Conservation (phyloP, 2,888 invertebrate species). For the Nephrotoma flavescens region DNA sequence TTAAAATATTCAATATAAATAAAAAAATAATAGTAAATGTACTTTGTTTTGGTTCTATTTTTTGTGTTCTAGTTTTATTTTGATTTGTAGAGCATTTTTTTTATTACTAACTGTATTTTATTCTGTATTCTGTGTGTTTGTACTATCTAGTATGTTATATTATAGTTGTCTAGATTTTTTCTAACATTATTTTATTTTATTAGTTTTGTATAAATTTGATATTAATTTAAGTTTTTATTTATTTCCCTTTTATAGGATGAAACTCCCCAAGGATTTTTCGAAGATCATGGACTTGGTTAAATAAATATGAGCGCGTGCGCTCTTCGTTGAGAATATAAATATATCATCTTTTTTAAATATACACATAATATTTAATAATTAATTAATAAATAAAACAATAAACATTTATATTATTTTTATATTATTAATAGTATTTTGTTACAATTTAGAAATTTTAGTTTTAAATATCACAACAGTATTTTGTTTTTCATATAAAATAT, state of each 20-base stretch:
- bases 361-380: not conserved
- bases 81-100: not conserved
- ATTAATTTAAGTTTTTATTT: not conserved
- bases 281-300: constrained; percentile 95
- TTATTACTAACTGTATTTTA: not conserved
- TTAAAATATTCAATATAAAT: not conserved
- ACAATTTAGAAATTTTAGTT: not conserved
- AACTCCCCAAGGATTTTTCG: constrained; percentile 98
- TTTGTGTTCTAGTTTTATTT: constrained; percentile 7
- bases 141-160: not conserved
- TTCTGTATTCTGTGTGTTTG: not conserved
- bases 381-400: not conserved
- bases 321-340: not conserved
- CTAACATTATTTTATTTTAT: constrained; percentile 9
- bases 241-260: constrained; percentile 80
- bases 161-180: not conserved
- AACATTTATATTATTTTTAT: not conserved
- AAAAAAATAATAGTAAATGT: constrained; percentile 4
- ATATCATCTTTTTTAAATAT: not conserved
- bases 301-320: not conserved
- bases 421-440: not conserved
- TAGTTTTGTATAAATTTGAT: not conserved
- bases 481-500: not conserved
- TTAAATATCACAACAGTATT: not conserved
- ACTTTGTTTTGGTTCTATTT: constrained; percentile 6